A percentile compares a stretch with the other conserved stretches of the same genome.
These are phyloP conservation scores for Tolmerus cingulatus DNA, from an alignment of 2,888 invertebrate species.

Conservation along the genomic window DNA sequence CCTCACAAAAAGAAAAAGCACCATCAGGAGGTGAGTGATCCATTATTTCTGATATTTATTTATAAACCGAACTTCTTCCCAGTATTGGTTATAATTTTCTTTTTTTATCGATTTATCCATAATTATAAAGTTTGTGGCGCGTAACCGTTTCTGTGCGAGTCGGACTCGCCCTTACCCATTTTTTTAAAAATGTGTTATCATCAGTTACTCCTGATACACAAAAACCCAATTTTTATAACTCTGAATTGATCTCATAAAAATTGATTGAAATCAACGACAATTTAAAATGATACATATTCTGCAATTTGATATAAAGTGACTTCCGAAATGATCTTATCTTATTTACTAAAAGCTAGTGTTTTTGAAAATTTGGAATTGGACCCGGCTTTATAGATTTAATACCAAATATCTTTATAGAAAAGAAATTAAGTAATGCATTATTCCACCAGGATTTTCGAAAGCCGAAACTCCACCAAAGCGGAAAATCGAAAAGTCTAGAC, in stretches of 20 bases:
- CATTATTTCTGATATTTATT: not conserved
- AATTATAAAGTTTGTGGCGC: not conserved
- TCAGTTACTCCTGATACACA: too few species aligned
- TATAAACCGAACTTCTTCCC: not conserved
- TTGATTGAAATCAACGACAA: too few species aligned
- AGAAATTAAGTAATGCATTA: not conserved
- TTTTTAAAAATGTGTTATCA: too few species aligned
- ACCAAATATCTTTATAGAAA: not conserved
- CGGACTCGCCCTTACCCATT: too few species aligned
- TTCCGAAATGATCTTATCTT: too few species aligned
- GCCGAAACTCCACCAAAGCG: constrained; percentile 60
- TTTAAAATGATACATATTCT: too few species aligned
- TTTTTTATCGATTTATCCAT: not conserved
- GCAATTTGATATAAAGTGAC: too few species aligned
- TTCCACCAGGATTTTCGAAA: constrained; percentile 55
- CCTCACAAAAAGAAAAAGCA: constrained; percentile 64
- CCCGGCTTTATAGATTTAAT: not conserved
- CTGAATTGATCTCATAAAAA: too few species aligned
- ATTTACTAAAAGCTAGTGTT: not conserved
- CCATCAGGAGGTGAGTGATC: constrained; percentile 44
- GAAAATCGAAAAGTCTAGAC: constrained; percentile 79
- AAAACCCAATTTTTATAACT: too few species aligned
- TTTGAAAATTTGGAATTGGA: not conserved
- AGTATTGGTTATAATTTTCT: not conserved
- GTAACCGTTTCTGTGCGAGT: not conserved